Evolutionary conservation across 2,113 vertebrate species (phyloP), one percentile per base, ranked within the genome.

Genomic region (Macquaria australasica): DNA sequence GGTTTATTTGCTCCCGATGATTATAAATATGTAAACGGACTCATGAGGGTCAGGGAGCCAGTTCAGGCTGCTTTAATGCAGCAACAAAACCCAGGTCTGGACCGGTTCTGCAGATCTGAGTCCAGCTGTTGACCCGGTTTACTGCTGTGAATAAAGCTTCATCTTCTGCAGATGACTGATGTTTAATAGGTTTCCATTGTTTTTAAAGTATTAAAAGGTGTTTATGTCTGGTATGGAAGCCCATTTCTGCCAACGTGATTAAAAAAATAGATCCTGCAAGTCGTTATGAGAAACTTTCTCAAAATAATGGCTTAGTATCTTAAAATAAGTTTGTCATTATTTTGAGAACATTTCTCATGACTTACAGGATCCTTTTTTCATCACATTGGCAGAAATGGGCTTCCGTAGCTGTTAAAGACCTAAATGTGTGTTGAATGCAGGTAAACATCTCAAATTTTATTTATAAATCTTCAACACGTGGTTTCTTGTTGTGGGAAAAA

Each of bases 81-180:
- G 43, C 43, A 45, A 12, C 45, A 48, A 48, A 48, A 14, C 45
- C 45, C 4, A 43, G 16, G 11, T n/a, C 48, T 6, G 48, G 15
- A 16, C 48, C 1, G 28, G 18, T 23, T 23, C 20, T 39, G 41
- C 5, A 15, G 12, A 25, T 12, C 5, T 25, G 56, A 55, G 21
- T 21, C 53, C 55, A 11, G 11, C 1, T 39, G 39, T 23, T 23
- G 45, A 11, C 60, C 18, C 43, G 6, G 20, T 34, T 37, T 5
- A 14, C 28, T 21, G 4, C 45, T 83, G 81, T 70, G 63, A 76
- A 83, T 83, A 77, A 83, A 83, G 34, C 8, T 51, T 55, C 43
- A 76, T 62, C 23, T 37, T 69, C 45, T 83, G 21, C 63, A 75
- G 31, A 60, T 37, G 28, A 28, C 5, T 60, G 23, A 14, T 39